Percentiles rank a stretch among this genome's conserved stretches.
Conservation (phyloP, 2,797 vertebrate species). For the Danio tinwini region DNA sequence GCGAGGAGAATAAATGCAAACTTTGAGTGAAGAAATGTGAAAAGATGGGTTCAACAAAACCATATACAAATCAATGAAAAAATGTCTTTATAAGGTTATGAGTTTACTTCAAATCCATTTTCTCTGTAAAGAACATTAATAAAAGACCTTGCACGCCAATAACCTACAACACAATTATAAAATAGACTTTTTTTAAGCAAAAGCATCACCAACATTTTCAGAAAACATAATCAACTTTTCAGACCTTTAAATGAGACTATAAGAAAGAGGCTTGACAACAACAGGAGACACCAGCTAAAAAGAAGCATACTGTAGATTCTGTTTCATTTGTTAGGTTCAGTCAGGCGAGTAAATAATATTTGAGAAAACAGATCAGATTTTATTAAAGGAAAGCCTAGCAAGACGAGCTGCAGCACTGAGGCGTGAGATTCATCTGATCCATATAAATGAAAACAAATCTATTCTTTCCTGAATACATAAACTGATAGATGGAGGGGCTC, state of each 20-base stretch:
- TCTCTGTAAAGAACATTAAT: background rate
- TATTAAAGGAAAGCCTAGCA: conserved; percentile 23
- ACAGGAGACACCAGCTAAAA: background rate
- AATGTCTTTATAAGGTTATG: too few relatives aligned
- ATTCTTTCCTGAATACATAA: conserved; percentile 42
- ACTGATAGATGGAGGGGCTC: conserved; percentile 15
- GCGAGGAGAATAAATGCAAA: too few relatives aligned
- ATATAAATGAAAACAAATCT: conserved; percentile 26
- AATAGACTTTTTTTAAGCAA: too few relatives aligned
- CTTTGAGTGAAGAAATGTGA: too few relatives aligned
- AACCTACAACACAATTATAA: too few relatives aligned
- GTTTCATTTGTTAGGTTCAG: conserved; percentile 19
- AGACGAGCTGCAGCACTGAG: conserved; percentile 10
- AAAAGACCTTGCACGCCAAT: background rate
- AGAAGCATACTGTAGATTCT: conserved; percentile 1
- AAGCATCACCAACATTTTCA: background rate
- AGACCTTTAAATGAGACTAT: background rate
- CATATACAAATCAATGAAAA: too few relatives aligned
- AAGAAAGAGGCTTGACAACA: background rate
- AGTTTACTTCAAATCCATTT: too few relatives aligned
- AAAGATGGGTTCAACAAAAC: too few relatives aligned
- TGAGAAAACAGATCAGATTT: conserved; percentile 15
- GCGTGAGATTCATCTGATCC: conserved; percentile 8
- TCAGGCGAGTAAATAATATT: conserved; percentile 14
- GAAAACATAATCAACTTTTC: background rate